Conservation (phyloP, 2,797 vertebrate species). For the Sebastes steindachneri region DNA sequence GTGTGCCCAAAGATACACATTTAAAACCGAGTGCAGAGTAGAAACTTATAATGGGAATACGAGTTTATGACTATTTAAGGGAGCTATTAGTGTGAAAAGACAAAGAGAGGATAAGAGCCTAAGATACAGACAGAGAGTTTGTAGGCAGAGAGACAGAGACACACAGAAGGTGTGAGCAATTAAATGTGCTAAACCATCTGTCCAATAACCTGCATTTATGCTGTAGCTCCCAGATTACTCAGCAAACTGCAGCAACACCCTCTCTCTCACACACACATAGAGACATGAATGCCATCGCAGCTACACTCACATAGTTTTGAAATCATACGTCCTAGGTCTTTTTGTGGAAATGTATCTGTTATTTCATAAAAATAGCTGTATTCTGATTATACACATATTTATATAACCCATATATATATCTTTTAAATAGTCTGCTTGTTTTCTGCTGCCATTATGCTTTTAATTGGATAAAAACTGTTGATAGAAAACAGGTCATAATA, state of each 20-base stretch:
- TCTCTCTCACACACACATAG: neutral
- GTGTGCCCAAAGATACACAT: neutral
- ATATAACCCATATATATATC: neutral
- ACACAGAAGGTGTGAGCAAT: constrained; percentile 94
- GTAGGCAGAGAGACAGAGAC: constrained; percentile 37
- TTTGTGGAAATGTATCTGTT: neutral
- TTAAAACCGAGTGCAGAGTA: neutral
- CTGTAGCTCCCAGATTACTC: constrained; percentile 91
- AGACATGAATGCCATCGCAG: neutral
- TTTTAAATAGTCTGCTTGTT: neutral
- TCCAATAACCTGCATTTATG: constrained; percentile 91
- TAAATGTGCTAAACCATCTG: constrained; percentile 95
- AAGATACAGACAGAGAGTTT: constrained; percentile 24
- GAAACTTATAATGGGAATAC: neutral
- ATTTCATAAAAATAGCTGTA: neutral
- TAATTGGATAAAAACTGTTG: neutral
- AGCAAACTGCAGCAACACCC: constrained; percentile 81
- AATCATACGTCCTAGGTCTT: neutral
- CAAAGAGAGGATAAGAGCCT: neutral
- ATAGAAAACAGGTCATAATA: neutral
- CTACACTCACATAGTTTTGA: neutral
- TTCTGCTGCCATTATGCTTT: neutral
- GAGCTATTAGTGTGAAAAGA: neutral
- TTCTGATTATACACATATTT: neutral
- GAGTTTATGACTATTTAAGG: constrained; percentile 8